A percentile compares a stretch with the other conserved stretches of the same genome.
phyloP scores from a whole-genome alignment of 30 jellyfish, hydroid and myxozoan species.

The Morbakka virulenta region DNA sequence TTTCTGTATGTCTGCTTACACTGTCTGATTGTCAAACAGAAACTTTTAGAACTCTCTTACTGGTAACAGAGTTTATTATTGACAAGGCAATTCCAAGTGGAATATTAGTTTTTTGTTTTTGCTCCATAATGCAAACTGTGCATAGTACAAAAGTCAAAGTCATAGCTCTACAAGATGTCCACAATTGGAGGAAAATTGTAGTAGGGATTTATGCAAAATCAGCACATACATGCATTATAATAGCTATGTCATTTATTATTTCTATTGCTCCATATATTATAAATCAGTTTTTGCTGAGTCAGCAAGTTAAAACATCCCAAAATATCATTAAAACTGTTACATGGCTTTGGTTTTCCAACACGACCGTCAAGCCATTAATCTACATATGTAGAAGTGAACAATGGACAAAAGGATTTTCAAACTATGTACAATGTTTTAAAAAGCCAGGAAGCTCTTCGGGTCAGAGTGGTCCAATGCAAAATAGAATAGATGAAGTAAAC shows the following conservation, averaged over 20 bases:
- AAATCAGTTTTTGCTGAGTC: not conserved
- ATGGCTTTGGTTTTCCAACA: conserved; percentile 38
- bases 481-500: too few species aligned
- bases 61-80: conserved; percentile 4
- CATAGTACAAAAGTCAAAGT: conserved; percentile 30
- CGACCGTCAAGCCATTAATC: conserved; percentile 29
- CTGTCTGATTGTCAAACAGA: not conserved
- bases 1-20: not conserved
- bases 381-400: conserved; percentile 19
- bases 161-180: conserved; percentile 9
- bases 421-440: not conserved
- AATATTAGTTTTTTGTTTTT: conserved; percentile 9
- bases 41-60: not conserved
- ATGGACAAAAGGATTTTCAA: not conserved
- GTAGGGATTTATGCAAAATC: conserved; percentile 56
- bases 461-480: too few species aligned
- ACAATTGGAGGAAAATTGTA: conserved; percentile 38
- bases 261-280: conserved; percentile 25
- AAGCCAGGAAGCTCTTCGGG: too few species aligned
- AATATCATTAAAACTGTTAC: not conserved
- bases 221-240: conserved; percentile 35
- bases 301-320: not conserved
- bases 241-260: conserved; percentile 19
- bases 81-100: conserved; percentile 14
- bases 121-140: not conserved